Conservation (phyloP, 2,797 vertebrate genomes). For the Xyrichtys novacula region DNA sequence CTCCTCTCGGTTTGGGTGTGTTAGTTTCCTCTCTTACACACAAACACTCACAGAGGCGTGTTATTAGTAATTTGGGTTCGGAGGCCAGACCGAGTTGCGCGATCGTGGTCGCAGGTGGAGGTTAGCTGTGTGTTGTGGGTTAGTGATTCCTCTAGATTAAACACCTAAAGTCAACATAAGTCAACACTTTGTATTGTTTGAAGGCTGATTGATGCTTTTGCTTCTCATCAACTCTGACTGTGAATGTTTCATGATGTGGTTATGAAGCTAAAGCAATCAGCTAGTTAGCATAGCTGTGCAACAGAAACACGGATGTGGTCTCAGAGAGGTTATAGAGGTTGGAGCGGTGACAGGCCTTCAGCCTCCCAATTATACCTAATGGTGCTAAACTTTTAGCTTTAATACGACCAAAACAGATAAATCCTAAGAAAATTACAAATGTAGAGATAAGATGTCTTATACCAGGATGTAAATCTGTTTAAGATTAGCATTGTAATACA, state of each 20-base stretch:
- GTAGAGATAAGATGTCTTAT: too few relatives aligned
- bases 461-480: too few relatives aligned
- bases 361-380: too few relatives aligned
- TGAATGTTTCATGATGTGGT: not conserved
- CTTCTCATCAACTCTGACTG: too few relatives aligned
- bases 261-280: not conserved
- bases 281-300: not conserved
- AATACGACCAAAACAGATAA: too few relatives aligned
- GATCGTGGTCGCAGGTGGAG: constrained; percentile 58
- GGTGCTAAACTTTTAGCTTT: too few relatives aligned
- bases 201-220: not conserved
- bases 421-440: too few relatives aligned
- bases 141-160: constrained; percentile 21
- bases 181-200: too few relatives aligned
- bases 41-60: not conserved
- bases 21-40: constrained; percentile 19
- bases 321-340: too few relatives aligned
- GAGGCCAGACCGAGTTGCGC: constrained; percentile 30
- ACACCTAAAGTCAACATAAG: not conserved
- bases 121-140: constrained; percentile 46
- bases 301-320: too few relatives aligned
- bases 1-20: constrained; percentile 17
- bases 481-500: too few relatives aligned
- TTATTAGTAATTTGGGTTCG: constrained; percentile 31
- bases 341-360: too few relatives aligned